Evolutionary conservation across 2,797 vertebrate genomes (phyloP).

Genomic region (Philypnodon macrostomus): DNA sequence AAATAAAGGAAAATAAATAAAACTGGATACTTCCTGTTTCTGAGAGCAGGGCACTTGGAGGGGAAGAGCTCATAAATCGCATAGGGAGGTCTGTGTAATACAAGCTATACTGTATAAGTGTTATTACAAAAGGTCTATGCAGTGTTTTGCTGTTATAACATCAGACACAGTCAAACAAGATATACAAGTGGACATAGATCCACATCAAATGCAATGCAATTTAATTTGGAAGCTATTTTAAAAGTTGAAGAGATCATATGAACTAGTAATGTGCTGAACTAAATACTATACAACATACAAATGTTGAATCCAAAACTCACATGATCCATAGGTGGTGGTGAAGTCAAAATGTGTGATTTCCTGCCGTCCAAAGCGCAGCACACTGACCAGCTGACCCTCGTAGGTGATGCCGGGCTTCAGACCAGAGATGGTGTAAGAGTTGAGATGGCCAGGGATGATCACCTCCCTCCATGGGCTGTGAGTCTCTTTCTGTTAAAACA

Average conservation of each 20-base stretch:
- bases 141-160: not conserved
- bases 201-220: no score
- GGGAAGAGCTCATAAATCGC: not conserved
- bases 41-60: constrained; percentile 6
- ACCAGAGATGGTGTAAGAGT: constrained; percentile 94
- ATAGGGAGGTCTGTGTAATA: constrained; percentile 1
- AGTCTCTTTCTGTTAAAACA: constrained; percentile 83
- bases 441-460: constrained; percentile 87
- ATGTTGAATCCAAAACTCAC: constrained; percentile 69
- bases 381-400: constrained; percentile 93
- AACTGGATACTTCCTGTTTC: not conserved
- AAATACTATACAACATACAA: not conserved
- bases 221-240: no score
- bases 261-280: no score
- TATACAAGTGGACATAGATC: not conserved
- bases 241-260: no score
- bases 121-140: not conserved
- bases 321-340: constrained; percentile 84
- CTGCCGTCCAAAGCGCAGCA: constrained; percentile 83
- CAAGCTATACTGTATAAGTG: not conserved
- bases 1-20: constrained; percentile 27
- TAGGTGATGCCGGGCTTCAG: constrained; percentile 90
- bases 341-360: constrained; percentile 95
- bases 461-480: constrained; percentile 84
- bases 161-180: not conserved